phyloP scores from a whole-genome alignment of 2,888 invertebrate genomes.

The Cybosia mesomella region DNA sequence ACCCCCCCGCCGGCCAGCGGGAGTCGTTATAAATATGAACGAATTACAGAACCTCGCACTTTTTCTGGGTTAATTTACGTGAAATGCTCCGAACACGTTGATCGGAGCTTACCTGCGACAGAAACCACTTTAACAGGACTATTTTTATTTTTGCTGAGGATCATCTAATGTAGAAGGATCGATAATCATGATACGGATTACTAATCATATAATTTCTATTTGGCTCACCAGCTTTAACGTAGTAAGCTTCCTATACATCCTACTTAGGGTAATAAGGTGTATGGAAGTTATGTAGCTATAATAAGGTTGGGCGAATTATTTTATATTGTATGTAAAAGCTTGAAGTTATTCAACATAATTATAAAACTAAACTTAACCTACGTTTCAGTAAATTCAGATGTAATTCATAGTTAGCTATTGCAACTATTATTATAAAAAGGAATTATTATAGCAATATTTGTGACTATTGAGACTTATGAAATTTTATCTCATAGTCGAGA shows the following conservation, averaged over 20 bases:
- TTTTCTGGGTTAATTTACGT: not conserved
- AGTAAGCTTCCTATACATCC: too few relatives aligned
- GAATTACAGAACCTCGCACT: too few relatives aligned
- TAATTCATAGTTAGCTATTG: not conserved
- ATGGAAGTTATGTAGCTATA: too few relatives aligned
- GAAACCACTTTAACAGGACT: slow-evolving; percentile 15
- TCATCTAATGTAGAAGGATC: slow-evolving; percentile 20
- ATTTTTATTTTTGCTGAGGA: slow-evolving; percentile 4
- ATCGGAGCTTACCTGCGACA: slow-evolving; percentile 2
- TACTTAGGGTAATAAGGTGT: not conserved
- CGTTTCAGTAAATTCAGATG: too few relatives aligned
- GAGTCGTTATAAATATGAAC: too few relatives aligned
- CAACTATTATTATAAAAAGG: not conserved
- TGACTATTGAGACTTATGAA: too few relatives aligned
- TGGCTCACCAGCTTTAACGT: not conserved
- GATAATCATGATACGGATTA: slow-evolving; percentile 10
- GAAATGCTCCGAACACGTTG: not conserved
- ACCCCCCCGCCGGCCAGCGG: too few relatives aligned
- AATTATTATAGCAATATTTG: not conserved
- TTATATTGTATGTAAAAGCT: too few relatives aligned
- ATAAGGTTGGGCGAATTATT: too few relatives aligned
- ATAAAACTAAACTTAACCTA: too few relatives aligned
- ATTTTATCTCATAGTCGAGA: too few relatives aligned
- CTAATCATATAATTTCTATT: slow-evolving; percentile 1
- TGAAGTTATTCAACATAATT: too few relatives aligned